Evolutionary conservation across 2,113 vertebrate species (phyloP), one percentile per base, ranked within the genome.

Genomic region (Cyanoderma ruficeps): DNA sequence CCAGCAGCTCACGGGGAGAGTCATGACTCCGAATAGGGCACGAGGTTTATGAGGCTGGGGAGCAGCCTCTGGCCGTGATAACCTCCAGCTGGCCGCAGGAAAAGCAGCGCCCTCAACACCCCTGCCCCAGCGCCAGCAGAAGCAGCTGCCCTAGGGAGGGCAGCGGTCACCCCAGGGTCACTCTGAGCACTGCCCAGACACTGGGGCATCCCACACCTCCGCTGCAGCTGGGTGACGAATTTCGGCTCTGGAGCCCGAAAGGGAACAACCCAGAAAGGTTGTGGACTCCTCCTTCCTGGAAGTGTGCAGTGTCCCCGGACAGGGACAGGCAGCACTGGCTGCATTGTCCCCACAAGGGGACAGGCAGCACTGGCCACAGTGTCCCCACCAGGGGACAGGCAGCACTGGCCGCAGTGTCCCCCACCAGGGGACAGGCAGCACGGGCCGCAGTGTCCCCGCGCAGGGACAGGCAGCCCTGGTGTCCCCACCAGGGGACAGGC

Each of bases 21-120:
- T 96, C 98, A 98, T 98, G 98, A 98, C 98, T 98, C 94, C 56
- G 98, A 98, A 98, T 98, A 98, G 90, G 80, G 61, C 97, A 37
- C 55, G 93, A 96, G 98, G 98, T 98, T 98, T 98, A 98, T 98
- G 97, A 97, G 98, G 96, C 96, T 96, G 82, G 89, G 93, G 93
- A 96, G 96, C 96, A 89, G 97, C 93, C 96, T 81, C 95, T 94
- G 97, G 96, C 97, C 97, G 39, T 15, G 94, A 83, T 96, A 95
- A 98, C 96, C 97, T 92, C 92, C 97, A 97, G 96, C 91, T 96
- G 94, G 95, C 96, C 93, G 16, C 77, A 82, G 90, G 55, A 92
- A 90, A 94, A 95, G 57, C 69, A 27, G 89, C 91, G 41, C 80
- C 91, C 76, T 0, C 2, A 77, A 74, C 94, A 79, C 28, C 80